These are phyloP conservation scores for Enteromius afrohamiltoni DNA, from an alignment of 2,797 vertebrate species.

Conservation along the genomic window DNA sequence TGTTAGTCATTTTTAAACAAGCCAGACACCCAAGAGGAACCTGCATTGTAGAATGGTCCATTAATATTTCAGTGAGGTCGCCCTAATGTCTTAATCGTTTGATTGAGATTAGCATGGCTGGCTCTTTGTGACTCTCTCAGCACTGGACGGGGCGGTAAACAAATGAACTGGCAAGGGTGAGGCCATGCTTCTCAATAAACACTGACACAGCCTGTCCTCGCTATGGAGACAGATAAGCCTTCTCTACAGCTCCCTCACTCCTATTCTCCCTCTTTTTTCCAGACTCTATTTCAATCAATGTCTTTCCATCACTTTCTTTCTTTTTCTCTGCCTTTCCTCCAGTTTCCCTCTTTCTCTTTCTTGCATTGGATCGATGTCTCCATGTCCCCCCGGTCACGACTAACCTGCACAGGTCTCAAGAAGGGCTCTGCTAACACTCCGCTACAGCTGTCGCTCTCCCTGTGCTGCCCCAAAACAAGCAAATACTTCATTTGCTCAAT, in stretches of 20 bases:
- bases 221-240: conserved; percentile 74
- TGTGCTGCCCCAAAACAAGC: conserved; percentile 57
- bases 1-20: not conserved
- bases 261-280: conserved; percentile 19
- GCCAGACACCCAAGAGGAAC: not conserved
- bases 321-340: conserved; percentile 21
- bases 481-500: conserved; percentile 62
- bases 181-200: conserved; percentile 78
- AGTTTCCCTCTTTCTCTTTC: conserved; percentile 46
- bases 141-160: conserved; percentile 69
- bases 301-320: conserved; percentile 24
- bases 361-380: conserved; percentile 67
- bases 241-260: conserved; percentile 52
- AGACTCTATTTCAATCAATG: conserved; percentile 42
- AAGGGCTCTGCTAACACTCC: conserved; percentile 50
- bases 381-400: conserved; percentile 69
- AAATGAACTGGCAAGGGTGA: conserved; percentile 72
- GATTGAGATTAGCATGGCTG: conserved; percentile 60
- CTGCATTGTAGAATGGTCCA: not conserved
- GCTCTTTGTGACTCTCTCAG: conserved; percentile 50
- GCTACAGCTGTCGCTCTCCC: conserved; percentile 60
- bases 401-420: conserved; percentile 54
- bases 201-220: conserved; percentile 68
- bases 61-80: conserved; percentile 50
- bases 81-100: conserved; percentile 65